Conservation (phyloP, 2,797 vertebrate genomes). For the Cossypha caffra region DNA sequence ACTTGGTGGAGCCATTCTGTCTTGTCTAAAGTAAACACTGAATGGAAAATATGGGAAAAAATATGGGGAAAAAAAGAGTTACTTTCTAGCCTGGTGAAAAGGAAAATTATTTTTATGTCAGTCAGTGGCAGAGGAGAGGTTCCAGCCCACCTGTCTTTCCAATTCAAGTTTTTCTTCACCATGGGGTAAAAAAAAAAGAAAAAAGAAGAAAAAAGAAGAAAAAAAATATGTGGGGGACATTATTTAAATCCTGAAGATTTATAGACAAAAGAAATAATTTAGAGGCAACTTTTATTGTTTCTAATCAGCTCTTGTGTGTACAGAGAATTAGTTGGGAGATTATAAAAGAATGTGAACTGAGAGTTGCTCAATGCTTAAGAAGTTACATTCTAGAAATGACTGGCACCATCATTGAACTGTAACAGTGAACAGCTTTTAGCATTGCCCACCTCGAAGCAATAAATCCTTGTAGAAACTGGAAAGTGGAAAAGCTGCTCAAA, state of each 20-base stretch:
- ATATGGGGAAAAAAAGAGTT: neutral
- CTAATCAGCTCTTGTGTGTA: neutral
- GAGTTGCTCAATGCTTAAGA: neutral
- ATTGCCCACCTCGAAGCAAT: neutral
- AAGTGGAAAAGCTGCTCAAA: neutral
- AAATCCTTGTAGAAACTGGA: neutral
- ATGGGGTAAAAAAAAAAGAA: neutral
- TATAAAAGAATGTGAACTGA: neutral
- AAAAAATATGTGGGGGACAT: too few relatives aligned
- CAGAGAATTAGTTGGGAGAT: neutral
- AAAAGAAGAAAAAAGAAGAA: fast-evolving
- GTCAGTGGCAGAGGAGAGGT: neutral
- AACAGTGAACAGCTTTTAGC: neutral
- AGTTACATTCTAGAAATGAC: neutral
- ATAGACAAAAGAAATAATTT: neutral
- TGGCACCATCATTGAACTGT: neutral
- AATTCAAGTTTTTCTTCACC: neutral
- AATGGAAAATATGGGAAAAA: neutral
- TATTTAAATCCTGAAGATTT: neutral
- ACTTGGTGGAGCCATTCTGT: neutral
- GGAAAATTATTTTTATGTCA: neutral
- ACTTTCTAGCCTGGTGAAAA: neutral
- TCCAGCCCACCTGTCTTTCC: neutral
- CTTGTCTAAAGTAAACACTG: neutral
- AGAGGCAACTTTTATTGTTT: neutral